Conservation (phyloP, 2,888 invertebrate genomes). For the Scaptomyza tumidula region DNA sequence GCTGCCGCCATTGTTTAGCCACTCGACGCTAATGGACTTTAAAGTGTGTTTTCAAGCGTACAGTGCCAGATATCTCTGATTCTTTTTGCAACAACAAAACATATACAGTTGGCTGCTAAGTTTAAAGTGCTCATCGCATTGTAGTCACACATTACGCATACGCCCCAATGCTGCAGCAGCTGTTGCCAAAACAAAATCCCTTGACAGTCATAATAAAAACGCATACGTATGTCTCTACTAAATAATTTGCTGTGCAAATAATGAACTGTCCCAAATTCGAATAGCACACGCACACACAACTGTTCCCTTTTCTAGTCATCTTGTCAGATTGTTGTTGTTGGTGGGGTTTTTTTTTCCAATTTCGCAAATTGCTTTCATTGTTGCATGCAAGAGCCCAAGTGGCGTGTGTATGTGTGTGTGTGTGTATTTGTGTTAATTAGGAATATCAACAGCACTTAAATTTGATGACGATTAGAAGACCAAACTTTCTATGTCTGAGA, state of each 20-base stretch:
- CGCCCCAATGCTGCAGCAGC: constrained; percentile 52
- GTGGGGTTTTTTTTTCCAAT: constrained; percentile 58
- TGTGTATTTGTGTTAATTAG: constrained; percentile 68
- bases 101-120: constrained; percentile 19
- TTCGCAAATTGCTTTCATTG: constrained; percentile 65
- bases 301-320: constrained; percentile 11
- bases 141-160: constrained; percentile 58
- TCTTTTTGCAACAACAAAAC: constrained; percentile 6
- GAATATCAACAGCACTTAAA: constrained; percentile 73
- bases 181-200: constrained; percentile 24
- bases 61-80: constrained; percentile 33
- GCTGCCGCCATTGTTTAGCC: constrained; percentile 36
- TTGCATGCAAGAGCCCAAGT: constrained; percentile 40
- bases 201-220: constrained; percentile 21
- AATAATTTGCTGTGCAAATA: constrained; percentile 51
- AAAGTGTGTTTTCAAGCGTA: constrained; percentile 75
- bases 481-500: constrained; percentile 49
- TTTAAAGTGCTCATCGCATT: constrained; percentile 53
- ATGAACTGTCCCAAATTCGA: constrained; percentile 57
- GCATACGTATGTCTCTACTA: constrained; percentile 17
- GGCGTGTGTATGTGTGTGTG: constrained; percentile 33
- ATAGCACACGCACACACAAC: constrained; percentile 11
- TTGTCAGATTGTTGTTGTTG: constrained; percentile 43
- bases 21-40: constrained; percentile 79
- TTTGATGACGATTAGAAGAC: constrained; percentile 65